A percentile compares a stretch with the other conserved stretches of the same genome.
Evolutionary conservation across 2,113 vertebrate genomes (phyloP).

Genomic region (Coptodon bakossiorum): DNA sequence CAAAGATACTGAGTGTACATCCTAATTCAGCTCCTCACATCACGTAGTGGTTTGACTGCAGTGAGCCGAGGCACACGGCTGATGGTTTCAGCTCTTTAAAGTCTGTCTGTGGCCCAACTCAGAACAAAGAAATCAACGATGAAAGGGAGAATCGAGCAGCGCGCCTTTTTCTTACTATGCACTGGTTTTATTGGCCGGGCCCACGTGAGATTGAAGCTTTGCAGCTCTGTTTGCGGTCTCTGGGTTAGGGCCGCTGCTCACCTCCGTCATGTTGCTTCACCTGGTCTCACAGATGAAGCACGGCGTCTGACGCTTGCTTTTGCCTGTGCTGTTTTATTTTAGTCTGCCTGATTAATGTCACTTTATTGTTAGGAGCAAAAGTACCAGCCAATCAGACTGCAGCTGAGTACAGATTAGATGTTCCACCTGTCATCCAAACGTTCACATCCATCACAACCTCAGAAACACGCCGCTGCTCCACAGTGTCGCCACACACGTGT

Average conservation of each 20-base stretch:
- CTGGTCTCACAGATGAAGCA: background rate
- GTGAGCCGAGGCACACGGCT: too few species aligned
- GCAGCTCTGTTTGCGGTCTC: accelerated
- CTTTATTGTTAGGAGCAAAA: background rate
- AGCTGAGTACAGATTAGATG: background rate
- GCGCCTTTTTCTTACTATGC: accelerated
- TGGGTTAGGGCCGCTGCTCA: background rate
- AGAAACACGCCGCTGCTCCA: background rate
- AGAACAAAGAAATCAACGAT: background rate
- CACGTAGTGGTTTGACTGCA: too few species aligned
- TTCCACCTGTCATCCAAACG: background rate
- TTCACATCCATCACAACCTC: background rate
- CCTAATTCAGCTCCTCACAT: background rate
- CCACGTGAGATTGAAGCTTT: background rate
- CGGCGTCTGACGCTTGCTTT: background rate
- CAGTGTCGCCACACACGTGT: background rate
- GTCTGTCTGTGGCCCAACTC: background rate
- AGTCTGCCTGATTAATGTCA: background rate
- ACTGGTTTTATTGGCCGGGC: background rate
- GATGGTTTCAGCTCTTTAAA: background rate
- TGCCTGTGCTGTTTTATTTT: background rate
- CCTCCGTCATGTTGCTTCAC: background rate
- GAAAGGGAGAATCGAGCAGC: background rate
- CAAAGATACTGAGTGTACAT: background rate
- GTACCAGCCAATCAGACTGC: background rate